These are phyloP conservation scores for Salvelinus fontinalis DNA, from an alignment of 2,113 vertebrate genomes.

Conservation along the genomic window DNA sequence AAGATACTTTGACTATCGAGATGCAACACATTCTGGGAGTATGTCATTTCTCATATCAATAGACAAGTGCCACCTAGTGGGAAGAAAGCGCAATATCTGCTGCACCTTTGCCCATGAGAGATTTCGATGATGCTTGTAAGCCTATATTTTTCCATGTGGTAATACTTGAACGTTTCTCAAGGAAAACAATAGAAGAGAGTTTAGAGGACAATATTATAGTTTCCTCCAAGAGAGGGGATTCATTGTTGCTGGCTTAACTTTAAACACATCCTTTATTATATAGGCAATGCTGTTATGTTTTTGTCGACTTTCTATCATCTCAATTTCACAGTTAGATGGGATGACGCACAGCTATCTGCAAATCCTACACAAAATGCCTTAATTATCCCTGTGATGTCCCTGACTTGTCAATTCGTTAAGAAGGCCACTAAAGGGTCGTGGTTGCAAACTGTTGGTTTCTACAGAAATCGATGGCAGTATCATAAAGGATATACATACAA, in stretches of 20 bases:
- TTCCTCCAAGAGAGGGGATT: conserved; percentile 18
- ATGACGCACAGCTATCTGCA: neutral
- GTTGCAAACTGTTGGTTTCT: too few species aligned
- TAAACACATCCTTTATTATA: neutral
- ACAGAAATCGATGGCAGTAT: too few species aligned
- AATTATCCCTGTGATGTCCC: neutral
- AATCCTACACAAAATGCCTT: neutral
- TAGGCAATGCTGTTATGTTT: neutral
- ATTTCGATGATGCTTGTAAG: conserved; percentile 60
- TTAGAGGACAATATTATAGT: conserved; percentile 26
- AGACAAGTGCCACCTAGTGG: conserved; percentile 70
- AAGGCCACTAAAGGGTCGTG: too few species aligned
- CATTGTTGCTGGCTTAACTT: neutral
- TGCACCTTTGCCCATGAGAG: conserved; percentile 30
- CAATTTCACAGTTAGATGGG: neutral
- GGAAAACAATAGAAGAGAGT: conserved; percentile 33
- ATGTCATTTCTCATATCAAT: conserved; percentile 33
- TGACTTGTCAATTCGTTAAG: too few species aligned
- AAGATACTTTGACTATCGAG: conserved; percentile 12
- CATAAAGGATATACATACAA: too few species aligned
- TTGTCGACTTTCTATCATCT: neutral
- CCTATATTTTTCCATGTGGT: conserved; percentile 60
- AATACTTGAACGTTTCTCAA: conserved; percentile 49
- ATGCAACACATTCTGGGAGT: conserved; percentile 31
- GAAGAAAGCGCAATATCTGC: conserved; percentile 19